phyloP scores from a whole-genome alignment of 2,888 invertebrate genomes.

The Mesorhabditis spiculigera region DNA sequence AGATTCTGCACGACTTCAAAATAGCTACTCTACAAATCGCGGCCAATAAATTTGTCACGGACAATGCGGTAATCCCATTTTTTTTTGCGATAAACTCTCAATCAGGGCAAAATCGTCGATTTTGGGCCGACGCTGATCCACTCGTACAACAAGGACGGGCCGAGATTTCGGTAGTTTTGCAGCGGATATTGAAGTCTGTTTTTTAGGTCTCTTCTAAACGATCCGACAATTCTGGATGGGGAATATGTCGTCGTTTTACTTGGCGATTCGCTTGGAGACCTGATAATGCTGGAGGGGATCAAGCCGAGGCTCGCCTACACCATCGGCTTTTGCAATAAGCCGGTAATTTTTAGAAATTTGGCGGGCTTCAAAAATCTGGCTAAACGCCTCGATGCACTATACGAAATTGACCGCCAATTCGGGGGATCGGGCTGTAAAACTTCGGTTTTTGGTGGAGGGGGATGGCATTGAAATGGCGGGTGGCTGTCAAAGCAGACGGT shows the following conservation, averaged over 20 bases:
- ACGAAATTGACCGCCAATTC: no score
- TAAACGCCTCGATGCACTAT: no score
- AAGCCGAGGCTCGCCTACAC: neutral
- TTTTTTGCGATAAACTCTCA: neutral
- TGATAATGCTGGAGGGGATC: slow-evolving; percentile 1
- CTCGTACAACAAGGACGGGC: slow-evolving; percentile 2
- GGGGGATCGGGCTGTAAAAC: no score
- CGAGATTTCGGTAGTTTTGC: neutral
- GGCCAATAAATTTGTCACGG: slow-evolving; percentile 2
- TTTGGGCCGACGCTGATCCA: neutral
- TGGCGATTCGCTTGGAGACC: neutral
- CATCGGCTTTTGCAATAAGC: neutral
- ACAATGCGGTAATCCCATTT: neutral
- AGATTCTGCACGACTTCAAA: neutral
- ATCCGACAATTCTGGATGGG: neutral
- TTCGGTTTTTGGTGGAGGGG: no score
- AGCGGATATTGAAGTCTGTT: no score
- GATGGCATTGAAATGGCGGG: no score
- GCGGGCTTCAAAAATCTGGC: no score
- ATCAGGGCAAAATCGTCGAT: neutral
- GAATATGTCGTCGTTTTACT: neutral
- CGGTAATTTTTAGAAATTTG: neutral
- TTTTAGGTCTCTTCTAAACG: neutral
- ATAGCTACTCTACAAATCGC: neutral
- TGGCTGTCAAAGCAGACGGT: no score